Conservation (phyloP, 2,113 vertebrate species). For the Istiophorus platypterus region DNA sequence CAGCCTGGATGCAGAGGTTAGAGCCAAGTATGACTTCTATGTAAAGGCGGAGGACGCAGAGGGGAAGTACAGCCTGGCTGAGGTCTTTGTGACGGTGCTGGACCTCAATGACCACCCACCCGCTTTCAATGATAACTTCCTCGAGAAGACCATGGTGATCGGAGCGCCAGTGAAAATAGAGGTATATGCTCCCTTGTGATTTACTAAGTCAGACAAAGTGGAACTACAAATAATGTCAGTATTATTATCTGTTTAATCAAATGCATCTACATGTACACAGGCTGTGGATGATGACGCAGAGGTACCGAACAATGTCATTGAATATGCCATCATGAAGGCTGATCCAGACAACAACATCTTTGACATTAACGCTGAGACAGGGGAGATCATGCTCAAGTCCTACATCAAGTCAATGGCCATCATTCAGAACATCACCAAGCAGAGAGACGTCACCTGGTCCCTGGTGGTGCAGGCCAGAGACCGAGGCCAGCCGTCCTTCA, state of each 20-base stretch:
- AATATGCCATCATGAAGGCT: conserved; percentile 96
- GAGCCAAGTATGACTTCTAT: conserved; percentile 93
- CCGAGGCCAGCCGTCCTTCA: conserved; percentile 94
- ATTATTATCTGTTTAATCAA: background rate
- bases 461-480: conserved; percentile 96
- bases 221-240: background rate
- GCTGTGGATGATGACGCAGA: conserved; percentile 95
- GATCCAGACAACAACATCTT: conserved; percentile 95
- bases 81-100: conserved; percentile 93
- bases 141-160: conserved; percentile 95
- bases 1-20: conserved; percentile 92
- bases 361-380: conserved; percentile 91
- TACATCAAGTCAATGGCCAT: conserved; percentile 95
- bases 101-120: conserved; percentile 96
- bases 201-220: background rate
- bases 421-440: conserved; percentile 92
- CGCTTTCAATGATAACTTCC: conserved; percentile 92
- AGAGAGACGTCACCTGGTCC: conserved; percentile 92
- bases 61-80: conserved; percentile 93
- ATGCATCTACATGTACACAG: conserved; percentile 71
- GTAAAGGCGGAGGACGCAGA: conserved; percentile 96
- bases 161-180: conserved; percentile 93
- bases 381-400: conserved; percentile 95
- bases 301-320: conserved; percentile 96
- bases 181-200: conserved; percentile 72